Base-by-base conservation (phyloP, 2,113 vertebrate genomes). In the Sisor rabdophorus region DNA sequence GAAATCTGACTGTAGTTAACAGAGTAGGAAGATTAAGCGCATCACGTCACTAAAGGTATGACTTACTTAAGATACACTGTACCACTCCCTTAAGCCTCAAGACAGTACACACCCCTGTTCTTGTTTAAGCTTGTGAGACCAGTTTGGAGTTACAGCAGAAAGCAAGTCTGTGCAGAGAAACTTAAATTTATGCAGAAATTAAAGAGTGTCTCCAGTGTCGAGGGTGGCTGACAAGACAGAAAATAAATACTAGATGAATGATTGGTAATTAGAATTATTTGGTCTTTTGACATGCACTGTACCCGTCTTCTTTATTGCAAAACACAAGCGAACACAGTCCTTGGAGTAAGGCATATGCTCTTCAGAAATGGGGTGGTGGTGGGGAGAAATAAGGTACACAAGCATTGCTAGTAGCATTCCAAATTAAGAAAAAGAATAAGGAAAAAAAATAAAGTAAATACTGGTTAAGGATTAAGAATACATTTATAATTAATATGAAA, bases 281-380 rank as follows among this genome's bases (percentile, higher is more conserved):
- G 11, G 47, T 40, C 30, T 36, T 13, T 50, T 55, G n/a, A 3
- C 26, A 47, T 47, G 20, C 22, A 40, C 17, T 9, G n/a, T 13
- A 71, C n/a, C 10, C 22, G 30, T 48, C 50, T 74, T 44, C 40
- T 36, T 64, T 44, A 77, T 80, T 65, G 69, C 26, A 20, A 74
- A 52, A 50, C 15, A 48, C 64, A 50, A 50, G 64, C 64, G 30
- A 52, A 52, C 24, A 11, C 65, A 69, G 48, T 16, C 16, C 16
- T 30, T 17, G 24, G 11, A 10, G 22, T 48, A 76, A 85, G 81
- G 85, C 86, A 82, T 89, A 87, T 87, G 71, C 87, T 87, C 81
- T 90, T 82, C 79, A 86, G 85, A 85, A 88, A 88, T 86, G 89
- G n/a, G 70, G 19, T 71, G 60, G 26, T 52, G 26, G 84, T 4